phyloP scores from a whole-genome alignment of 2,113 vertebrate genomes.

The Heterotis niloticus region DNA sequence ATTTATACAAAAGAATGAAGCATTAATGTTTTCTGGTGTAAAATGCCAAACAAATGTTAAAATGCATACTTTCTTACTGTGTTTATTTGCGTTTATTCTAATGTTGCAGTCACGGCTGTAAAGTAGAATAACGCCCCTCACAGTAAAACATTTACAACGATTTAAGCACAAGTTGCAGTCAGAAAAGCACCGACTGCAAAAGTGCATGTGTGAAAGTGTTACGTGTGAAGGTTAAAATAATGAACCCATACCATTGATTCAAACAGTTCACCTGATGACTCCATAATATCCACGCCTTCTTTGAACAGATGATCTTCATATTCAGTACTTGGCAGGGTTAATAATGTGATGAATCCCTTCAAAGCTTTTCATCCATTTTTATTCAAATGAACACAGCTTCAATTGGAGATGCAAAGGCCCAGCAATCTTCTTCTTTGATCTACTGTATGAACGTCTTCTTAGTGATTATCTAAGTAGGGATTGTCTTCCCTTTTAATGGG shows the following conservation, averaged over 20 bases:
- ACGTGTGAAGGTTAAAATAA: constrained; percentile 14
- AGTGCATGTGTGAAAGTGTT: not conserved
- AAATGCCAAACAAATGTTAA: too few relatives aligned
- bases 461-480: constrained; percentile 17
- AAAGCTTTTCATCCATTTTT: constrained; percentile 19
- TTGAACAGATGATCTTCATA: constrained; percentile 17
- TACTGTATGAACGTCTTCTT: constrained; percentile 12
- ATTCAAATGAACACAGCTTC: constrained; percentile 21
- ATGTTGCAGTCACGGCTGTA: too few relatives aligned
- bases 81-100: too few relatives aligned
- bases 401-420: constrained; percentile 20
- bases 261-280: constrained; percentile 16
- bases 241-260: not conserved
- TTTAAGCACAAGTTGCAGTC: not conserved
- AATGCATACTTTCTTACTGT: too few relatives aligned
- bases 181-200: not conserved
- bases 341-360: constrained; percentile 10
- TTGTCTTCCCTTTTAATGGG: not conserved
- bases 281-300: constrained; percentile 14
- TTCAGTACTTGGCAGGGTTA: constrained; percentile 16
- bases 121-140: too few relatives aligned
- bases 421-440: constrained; percentile 9
- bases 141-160: not conserved
- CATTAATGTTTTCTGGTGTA: too few relatives aligned
- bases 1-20: too few relatives aligned